Percentiles rank a stretch among this genome's conserved stretches.
Conservation (phyloP, 2,113 vertebrate genomes). For the Cettia cetti region DNA sequence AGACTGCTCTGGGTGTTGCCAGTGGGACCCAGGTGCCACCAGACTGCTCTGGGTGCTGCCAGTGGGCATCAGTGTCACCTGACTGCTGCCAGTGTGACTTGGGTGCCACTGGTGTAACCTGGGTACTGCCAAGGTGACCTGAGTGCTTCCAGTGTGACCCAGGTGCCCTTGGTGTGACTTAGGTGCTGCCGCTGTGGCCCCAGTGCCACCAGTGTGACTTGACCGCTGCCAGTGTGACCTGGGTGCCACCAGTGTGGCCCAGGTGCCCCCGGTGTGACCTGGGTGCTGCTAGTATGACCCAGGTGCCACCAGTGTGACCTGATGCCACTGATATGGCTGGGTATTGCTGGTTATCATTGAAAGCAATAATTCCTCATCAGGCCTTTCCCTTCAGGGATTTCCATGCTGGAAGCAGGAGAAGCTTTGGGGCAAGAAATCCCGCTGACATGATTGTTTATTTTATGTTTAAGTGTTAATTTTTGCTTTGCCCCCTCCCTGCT, state of each 20-base stretch:
- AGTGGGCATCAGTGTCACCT: background rate
- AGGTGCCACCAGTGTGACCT: background rate
- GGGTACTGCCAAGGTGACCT: background rate
- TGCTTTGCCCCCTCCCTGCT: background rate
- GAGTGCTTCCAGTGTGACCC: background rate
- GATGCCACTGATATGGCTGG: background rate
- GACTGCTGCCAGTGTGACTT: background rate
- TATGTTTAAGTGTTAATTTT: background rate
- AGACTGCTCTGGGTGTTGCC: no score
- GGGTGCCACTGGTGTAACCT: background rate
- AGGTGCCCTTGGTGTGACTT: background rate
- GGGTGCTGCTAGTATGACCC: background rate
- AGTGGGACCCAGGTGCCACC: background rate
- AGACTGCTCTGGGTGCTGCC: background rate
- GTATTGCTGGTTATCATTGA: background rate
- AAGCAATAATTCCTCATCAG: conserved; percentile 35
- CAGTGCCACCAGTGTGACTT: background rate
- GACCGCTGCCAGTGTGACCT: background rate
- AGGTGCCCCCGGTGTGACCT: background rate
- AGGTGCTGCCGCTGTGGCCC: background rate
- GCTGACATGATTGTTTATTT: background rate
- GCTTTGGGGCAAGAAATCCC: background rate
- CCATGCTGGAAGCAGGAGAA: background rate
- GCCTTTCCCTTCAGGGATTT: background rate
- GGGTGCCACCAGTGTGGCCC: background rate